Conservation (phyloP, 2,113 vertebrate species). For the Carollia perspicillata region DNA sequence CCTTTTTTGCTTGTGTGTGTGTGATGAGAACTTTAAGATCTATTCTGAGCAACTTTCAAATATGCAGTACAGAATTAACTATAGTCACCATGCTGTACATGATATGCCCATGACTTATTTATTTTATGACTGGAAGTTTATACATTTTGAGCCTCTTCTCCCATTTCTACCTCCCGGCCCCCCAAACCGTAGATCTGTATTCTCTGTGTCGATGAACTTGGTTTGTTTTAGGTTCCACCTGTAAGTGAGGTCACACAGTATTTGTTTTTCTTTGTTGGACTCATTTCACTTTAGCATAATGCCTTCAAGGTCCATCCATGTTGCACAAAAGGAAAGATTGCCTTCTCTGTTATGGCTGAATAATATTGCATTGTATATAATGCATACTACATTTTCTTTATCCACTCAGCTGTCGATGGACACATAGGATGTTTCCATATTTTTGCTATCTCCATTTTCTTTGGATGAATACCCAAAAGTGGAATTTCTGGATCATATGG, state of each 20-base stretch:
- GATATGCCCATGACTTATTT: neutral
- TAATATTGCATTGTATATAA: neutral
- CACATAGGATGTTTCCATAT: neutral
- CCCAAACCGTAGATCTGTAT: neutral
- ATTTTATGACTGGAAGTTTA: neutral
- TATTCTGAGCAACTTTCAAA: neutral
- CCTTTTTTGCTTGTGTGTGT: neutral
- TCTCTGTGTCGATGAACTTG: neutral
- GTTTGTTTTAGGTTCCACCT: neutral
- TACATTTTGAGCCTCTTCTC: neutral
- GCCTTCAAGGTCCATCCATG: neutral
- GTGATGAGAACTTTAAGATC: neutral
- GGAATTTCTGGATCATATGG: neutral
- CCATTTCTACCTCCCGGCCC: rapidly evolving
- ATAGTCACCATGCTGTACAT: neutral
- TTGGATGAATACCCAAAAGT: neutral
- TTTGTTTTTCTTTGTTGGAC: neutral
- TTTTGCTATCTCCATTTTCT: neutral
- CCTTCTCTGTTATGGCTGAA: neutral
- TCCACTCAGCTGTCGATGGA: neutral
- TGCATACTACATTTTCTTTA: neutral
- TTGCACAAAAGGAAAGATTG: neutral
- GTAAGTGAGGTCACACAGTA: neutral
- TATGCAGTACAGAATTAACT: neutral
- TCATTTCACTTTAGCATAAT: neutral